Evolutionary conservation across 2,797 vertebrate species (phyloP), one percentile per base, ranked within the genome.

Genomic region (Etheostoma nigrum): DNA sequence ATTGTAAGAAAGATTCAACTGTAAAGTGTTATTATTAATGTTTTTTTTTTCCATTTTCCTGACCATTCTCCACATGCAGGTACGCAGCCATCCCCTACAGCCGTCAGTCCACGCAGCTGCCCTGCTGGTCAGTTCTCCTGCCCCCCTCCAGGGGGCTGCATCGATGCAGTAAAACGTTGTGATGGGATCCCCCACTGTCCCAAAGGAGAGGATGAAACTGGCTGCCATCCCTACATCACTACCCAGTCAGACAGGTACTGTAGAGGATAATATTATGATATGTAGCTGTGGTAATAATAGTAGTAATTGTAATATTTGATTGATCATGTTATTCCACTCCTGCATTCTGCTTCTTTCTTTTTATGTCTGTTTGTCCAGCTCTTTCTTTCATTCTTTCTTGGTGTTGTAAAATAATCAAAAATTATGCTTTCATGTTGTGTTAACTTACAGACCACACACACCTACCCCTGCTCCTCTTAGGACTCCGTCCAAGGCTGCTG

Each of bases 131-230:
- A 96, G 86, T 96, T 96, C 89, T 92, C 92, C 76, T 96, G 96
- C 78, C 91, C 90, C 0, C 88, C 93, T 79, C 93, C 94, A 67
- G 95, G 93, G 21, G 89, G 81, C 71, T 96, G 96, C 79, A 94
- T 96, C 1, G 66, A 89, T 19, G 78, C 74, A 15, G 51, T 58
- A 8, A 78, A 85, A 27, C 93, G 91, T 0, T 97, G 96, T n/a
- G 86, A 97, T 1, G 95, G 96, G 0, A 48, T 91, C 19, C 82
- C 87, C 0, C 92, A 97, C 84, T 97, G 97, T 47, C 92, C 92
- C 1, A 91, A 92, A 1, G 92, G 95, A 78, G 92, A 95, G 0
- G 96, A 97, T 16, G 96, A 97, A 88, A 76, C 33, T 0, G 93
- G 89, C 83, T 97, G 97, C 23, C 45, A 66, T 45, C 62, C 72